phyloP scores from a whole-genome alignment of 2,797 vertebrate species.

The Ficedula albicollis region DNA sequence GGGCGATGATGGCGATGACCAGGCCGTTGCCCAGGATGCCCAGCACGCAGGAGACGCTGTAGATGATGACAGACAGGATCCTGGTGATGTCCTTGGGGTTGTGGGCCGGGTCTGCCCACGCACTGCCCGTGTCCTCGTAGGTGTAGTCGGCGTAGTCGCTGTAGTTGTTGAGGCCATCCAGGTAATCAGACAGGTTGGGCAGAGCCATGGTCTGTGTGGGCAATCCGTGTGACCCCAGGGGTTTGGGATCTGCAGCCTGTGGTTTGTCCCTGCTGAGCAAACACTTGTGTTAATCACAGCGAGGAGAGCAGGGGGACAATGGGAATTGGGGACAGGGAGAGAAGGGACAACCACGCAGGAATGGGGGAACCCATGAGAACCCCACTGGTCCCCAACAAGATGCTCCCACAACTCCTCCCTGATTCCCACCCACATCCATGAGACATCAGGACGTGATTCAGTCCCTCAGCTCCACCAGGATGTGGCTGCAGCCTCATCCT shows the following conservation, averaged over 20 bases:
- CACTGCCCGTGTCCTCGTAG: neutral
- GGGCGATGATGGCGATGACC: conserved; percentile 87
- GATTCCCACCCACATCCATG: neutral
- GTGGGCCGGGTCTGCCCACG: neutral
- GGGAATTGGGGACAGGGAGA: no score
- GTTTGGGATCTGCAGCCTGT: rapidly evolving
- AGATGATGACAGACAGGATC: conserved; percentile 74
- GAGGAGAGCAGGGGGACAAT: rapidly evolving
- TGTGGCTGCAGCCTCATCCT: conserved; percentile 37
- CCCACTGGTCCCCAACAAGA: rapidly evolving
- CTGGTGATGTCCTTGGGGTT: neutral
- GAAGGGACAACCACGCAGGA: rapidly evolving
- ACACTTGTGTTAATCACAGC: rapidly evolving
- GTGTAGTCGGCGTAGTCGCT: conserved; percentile 1
- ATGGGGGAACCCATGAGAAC: rapidly evolving
- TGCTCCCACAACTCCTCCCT: neutral
- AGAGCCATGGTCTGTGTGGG: conserved; percentile 39
- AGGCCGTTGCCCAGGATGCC: conserved; percentile 87
- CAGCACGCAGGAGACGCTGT: conserved; percentile 80
- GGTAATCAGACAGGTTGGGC: conserved; percentile 33
- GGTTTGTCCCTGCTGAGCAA: neutral
- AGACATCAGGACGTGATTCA: conserved; percentile 10
- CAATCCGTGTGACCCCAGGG: neutral
- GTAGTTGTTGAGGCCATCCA: neutral
- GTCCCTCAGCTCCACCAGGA: neutral